These are phyloP conservation scores for Iphiclides podalirius DNA, from an alignment of 2,888 invertebrate genomes.

Conservation along the genomic window DNA sequence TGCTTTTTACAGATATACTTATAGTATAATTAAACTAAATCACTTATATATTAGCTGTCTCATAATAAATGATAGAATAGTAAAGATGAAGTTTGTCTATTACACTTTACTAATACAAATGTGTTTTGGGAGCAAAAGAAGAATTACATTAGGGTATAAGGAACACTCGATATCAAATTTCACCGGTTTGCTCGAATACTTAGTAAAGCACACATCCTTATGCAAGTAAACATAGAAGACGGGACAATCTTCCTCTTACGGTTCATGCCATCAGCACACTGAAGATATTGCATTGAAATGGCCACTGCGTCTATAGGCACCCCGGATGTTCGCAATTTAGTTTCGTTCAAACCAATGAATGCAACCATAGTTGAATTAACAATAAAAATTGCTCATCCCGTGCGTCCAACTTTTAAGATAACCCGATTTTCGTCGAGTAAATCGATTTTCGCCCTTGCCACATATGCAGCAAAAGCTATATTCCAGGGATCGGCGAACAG, in stretches of 20 bases:
- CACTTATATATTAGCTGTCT: too few relatives aligned
- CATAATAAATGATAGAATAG: too few relatives aligned
- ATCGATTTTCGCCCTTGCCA: constrained; percentile 28
- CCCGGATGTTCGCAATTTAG: constrained; percentile 78
- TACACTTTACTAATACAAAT: too few relatives aligned
- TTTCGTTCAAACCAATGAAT: constrained; percentile 73
- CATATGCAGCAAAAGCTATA: constrained; percentile 7
- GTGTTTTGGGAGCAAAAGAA: neutral
- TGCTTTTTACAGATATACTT: too few relatives aligned
- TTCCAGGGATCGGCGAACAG: constrained; percentile 24
- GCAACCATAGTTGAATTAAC: constrained; percentile 68
- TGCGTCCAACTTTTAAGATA: constrained; percentile 35
- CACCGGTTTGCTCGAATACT: constrained; percentile 17
- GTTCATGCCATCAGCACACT: constrained; percentile 47
- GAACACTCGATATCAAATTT: constrained; percentile 26
- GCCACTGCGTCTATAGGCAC: constrained; percentile 63
- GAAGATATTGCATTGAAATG: constrained; percentile 48
- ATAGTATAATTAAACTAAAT: too few relatives aligned
- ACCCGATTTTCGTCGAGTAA: too few relatives aligned
- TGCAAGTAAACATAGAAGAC: constrained; percentile 41
- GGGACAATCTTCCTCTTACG: constrained; percentile 61
- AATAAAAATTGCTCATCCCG: constrained; percentile 76
- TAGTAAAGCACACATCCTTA: constrained; percentile 44
- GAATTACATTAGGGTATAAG: neutral
- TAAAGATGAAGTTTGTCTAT: too few relatives aligned